phyloP scores from a whole-genome alignment of 2,888 invertebrate species.

The Microchrysa polita region DNA sequence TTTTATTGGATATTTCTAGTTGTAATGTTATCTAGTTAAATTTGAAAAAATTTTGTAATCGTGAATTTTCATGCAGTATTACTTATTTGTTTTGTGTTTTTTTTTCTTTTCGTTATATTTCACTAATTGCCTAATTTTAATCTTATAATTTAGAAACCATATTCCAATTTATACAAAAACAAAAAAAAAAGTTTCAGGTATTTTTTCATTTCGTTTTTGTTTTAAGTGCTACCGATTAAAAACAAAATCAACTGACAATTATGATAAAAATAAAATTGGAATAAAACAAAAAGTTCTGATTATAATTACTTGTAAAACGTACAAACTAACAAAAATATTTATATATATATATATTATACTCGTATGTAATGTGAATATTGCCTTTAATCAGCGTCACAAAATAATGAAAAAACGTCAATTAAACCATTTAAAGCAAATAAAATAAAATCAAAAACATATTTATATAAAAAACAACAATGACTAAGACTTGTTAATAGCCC shows the following conservation, averaged over 20 bases:
- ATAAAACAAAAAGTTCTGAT: background rate
- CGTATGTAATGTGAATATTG: slow-evolving; percentile 14
- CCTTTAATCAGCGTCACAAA: slow-evolving; percentile 29
- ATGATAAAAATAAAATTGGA: background rate
- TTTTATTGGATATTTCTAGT: too few species aligned
- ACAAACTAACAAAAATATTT: too few species aligned
- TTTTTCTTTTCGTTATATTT: slow-evolving; percentile 14
- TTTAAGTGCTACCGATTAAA: slow-evolving; percentile 18
- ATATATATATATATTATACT: background rate
- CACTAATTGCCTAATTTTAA: slow-evolving; percentile 4
- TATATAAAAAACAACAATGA: slow-evolving; percentile 43
- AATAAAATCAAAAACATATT: slow-evolving; percentile 22
- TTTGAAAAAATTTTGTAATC: too few species aligned
- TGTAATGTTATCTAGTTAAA: too few species aligned
- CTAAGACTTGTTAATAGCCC: slow-evolving; percentile 24
- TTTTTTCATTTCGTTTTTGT: slow-evolving; percentile 13
- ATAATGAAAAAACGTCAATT: slow-evolving; percentile 34
- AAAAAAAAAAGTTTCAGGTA: background rate
- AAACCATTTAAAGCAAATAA: slow-evolving; percentile 28
- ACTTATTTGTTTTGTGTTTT: too few species aligned
- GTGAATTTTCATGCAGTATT: too few species aligned
- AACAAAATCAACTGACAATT: slow-evolving; percentile 25
- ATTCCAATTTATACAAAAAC: slow-evolving; percentile 19
- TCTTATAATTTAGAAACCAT: slow-evolving; percentile 42
- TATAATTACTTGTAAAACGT: slow-evolving; percentile 8